These are phyloP conservation scores for Sepioteuthis lessoniana DNA, from an alignment of 2,888 invertebrate genomes.

Conservation along the genomic window DNA sequence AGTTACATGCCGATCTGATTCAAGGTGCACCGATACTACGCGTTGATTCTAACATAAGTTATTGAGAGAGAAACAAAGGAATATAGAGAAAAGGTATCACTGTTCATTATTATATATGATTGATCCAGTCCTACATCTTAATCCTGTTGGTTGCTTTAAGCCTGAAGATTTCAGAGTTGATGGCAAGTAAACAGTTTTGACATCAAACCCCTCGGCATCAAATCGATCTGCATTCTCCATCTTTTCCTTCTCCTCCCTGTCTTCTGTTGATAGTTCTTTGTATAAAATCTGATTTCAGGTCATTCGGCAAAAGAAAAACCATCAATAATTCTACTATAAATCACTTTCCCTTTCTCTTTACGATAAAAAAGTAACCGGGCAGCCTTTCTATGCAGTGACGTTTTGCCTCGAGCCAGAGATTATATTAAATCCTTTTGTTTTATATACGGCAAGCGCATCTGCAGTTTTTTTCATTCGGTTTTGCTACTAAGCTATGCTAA, in stretches of 20 bases:
- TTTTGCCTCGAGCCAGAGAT: conserved; percentile 1
- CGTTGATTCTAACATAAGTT: no score
- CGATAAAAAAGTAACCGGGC: not conserved
- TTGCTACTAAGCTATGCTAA: not conserved
- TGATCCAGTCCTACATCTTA: not conserved
- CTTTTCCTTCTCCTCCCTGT: not conserved
- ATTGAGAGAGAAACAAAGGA: no score
- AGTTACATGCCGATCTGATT: no score
- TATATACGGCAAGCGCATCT: not conserved
- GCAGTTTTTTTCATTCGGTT: not conserved
- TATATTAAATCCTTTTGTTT: conserved; percentile 1
- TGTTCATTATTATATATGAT: not conserved
- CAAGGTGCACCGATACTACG: no score
- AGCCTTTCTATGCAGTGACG: conserved; percentile 33
- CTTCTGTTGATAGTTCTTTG: not conserved
- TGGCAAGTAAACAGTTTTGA: conserved; percentile 33
- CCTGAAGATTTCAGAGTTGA: conserved; percentile 10
- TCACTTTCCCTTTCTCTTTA: conserved; percentile 10
- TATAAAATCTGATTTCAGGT: conserved; percentile 18
- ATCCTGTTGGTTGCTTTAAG: not conserved
- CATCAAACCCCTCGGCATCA: not conserved
- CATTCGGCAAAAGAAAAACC: not conserved
- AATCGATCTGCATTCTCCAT: not conserved
- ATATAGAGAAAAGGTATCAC: no score
- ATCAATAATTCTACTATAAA: conserved; percentile 33